Conservation (phyloP, 1,140 invertebrate genomes). For the Venustaconcha ellipsiformis region DNA sequence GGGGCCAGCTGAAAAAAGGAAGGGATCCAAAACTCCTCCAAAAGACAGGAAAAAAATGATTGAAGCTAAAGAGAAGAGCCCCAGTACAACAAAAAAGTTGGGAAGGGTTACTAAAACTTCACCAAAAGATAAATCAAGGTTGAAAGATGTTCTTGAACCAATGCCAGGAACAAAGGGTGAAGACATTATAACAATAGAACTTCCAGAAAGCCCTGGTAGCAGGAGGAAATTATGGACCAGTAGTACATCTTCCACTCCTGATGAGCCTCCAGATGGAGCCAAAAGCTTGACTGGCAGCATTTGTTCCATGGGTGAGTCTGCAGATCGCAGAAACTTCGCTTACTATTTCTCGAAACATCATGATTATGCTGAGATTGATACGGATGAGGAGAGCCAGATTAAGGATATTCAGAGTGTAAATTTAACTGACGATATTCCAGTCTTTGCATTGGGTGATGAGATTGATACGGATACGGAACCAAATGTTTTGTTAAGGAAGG, state of each 20-base stretch:
- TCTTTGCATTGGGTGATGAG: too few relatives aligned
- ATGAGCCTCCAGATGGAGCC: slow-evolving; percentile 12
- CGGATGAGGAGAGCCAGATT: slow-evolving; percentile 2
- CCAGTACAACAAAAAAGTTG: slow-evolving; percentile 7
- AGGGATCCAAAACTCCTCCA: slow-evolving; percentile 42
- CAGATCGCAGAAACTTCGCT: slow-evolving; percentile 6
- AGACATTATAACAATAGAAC: slow-evolving; percentile 29
- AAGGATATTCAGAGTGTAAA: too few relatives aligned
- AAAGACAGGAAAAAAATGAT: slow-evolving; percentile 43
- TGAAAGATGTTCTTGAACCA: slow-evolving; percentile 1
- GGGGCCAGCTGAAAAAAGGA: slow-evolving; percentile 22
- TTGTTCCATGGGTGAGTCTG: too few relatives aligned
- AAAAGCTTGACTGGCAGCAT: too few relatives aligned
- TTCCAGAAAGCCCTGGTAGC: slow-evolving; percentile 48
- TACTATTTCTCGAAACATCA: slow-evolving; percentile 52
- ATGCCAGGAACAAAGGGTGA: not conserved
- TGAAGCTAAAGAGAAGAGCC: slow-evolving; percentile 28
- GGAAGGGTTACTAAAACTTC: slow-evolving; percentile 12
- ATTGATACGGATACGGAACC: too few relatives aligned
- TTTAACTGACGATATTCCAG: too few relatives aligned
- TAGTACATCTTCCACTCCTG: slow-evolving; percentile 23
- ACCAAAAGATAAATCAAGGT: not conserved
- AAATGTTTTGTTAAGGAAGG: too few relatives aligned
- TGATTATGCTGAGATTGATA: slow-evolving; percentile 60
- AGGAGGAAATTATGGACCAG: slow-evolving; percentile 40